Percentiles rank a stretch among this genome's conserved stretches.
These are phyloP conservation scores for Ostrea edulis DNA, from an alignment of 1,140 invertebrate species.

Conservation along the genomic window DNA sequence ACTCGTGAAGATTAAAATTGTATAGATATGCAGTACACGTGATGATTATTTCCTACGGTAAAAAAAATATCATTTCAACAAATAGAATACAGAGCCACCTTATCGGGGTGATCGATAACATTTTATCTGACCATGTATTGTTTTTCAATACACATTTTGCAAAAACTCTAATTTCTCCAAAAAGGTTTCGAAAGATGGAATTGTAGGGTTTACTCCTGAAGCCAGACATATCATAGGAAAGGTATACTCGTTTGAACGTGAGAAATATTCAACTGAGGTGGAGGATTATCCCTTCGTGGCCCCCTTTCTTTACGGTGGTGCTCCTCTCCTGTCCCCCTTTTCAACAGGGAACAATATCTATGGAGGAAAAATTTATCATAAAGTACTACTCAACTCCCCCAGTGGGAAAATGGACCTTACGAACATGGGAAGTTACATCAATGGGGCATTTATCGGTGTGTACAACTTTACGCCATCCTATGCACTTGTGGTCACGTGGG, in stretches of 20 bases:
- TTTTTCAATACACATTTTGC: neutral
- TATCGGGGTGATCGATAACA: neutral
- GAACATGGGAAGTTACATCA: neutral
- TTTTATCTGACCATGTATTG: neutral
- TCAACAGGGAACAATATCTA: neutral
- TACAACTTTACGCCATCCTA: slow-evolving; percentile 28
- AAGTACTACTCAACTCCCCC: neutral
- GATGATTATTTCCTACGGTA: too few species aligned
- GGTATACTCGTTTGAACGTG: neutral
- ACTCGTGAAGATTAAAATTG: neutral
- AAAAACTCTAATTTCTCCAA: neutral
- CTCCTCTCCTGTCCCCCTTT: neutral
- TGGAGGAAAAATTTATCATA: neutral
- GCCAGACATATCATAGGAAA: neutral
- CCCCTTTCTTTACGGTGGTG: neutral
- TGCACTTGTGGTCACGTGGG: slow-evolving; percentile 22
- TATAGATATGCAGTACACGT: neutral
- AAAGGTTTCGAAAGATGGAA: slow-evolving; percentile 49
- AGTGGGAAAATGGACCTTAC: neutral
- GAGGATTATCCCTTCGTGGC: slow-evolving; percentile 39
- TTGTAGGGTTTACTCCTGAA: slow-evolving; percentile 41
- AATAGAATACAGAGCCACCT: too few species aligned
- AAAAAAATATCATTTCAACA: too few species aligned
- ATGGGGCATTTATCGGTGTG: slow-evolving; percentile 16
- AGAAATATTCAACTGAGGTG: neutral